These are phyloP conservation scores for Choloepus didactylus DNA, from an alignment of 2,797 vertebrate species.

Conservation along the genomic window DNA sequence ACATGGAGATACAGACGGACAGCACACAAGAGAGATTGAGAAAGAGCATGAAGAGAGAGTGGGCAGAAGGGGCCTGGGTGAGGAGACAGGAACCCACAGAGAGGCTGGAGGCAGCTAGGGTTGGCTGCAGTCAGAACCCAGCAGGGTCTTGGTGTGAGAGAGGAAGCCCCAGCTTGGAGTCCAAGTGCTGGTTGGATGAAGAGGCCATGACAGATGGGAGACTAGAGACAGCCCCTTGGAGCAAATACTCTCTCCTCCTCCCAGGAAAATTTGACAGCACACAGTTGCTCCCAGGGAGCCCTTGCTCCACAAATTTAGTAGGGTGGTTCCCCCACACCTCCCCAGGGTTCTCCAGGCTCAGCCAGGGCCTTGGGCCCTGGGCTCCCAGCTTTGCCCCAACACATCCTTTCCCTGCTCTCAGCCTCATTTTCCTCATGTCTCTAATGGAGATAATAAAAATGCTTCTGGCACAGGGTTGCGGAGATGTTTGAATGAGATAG, in stretches of 20 bases:
- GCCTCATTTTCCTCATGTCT: neutral
- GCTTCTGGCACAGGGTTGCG: neutral
- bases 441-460: neutral
- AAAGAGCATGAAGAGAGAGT: neutral
- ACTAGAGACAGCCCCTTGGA: neutral
- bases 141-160: accelerated
- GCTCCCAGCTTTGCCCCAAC: neutral
- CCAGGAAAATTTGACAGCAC: neutral
- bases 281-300: neutral
- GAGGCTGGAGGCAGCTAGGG: neutral
- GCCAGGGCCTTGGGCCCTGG: neutral
- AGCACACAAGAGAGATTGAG: neutral
- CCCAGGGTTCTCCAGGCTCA: neutral
- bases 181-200: accelerated
- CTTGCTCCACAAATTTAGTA: neutral
- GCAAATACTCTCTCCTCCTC: neutral
- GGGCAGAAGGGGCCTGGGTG: neutral
- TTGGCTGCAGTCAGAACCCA: accelerated
- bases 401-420: too few relatives aligned
- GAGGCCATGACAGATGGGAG: too few relatives aligned
- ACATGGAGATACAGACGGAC: neutral
- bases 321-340: neutral
- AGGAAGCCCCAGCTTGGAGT: neutral
- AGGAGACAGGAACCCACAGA: neutral
- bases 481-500: neutral